Conservation (phyloP, 2,113 vertebrate species). For the rat (Rattus norvegicus) region GRCr8 NC_086020.1:238822001-238822500, state of each 20-base stretch:
- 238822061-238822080: background rate
- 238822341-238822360: background rate
- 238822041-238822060: background rate
- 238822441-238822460: background rate
- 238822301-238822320: background rate
- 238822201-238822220: background rate
- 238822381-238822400: background rate
- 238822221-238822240: background rate
- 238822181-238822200: background rate
- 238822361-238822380: background rate
- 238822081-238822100: background rate
- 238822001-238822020: background rate
- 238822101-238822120: background rate
- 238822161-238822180: background rate
- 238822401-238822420: background rate
- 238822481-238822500: background rate
- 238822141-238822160: background rate
- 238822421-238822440: no score
- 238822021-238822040: conserved; percentile 3
- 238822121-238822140: background rate
- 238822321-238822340: background rate
- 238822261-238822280: background rate
- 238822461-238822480: background rate
- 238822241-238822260: background rate
- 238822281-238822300: background rate